These are phyloP conservation scores for Drosophila mojavensis DNA, from an alignment of 1,140 invertebrate species.

Conservation along the genomic window DNA sequence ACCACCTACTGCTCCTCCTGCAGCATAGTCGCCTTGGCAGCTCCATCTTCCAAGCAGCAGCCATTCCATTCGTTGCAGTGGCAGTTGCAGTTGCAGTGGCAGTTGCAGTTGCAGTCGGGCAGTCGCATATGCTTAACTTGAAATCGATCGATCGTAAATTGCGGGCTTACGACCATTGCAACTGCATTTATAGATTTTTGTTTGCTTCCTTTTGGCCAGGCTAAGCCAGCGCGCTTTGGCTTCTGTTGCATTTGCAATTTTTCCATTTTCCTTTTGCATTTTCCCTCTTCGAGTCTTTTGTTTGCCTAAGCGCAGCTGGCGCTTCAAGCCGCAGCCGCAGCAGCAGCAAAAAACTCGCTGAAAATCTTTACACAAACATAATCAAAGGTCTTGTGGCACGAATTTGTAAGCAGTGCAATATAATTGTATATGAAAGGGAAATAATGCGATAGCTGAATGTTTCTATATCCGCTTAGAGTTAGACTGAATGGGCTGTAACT, in stretches of 20 bases:
- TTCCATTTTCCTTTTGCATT: not conserved
- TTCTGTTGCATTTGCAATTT: constrained; percentile 16
- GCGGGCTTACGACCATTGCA: constrained; percentile 50
- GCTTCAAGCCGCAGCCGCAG: not conserved
- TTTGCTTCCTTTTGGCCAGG: constrained; percentile 1
- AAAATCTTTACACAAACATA: constrained; percentile 3
- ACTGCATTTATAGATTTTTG: constrained; percentile 63
- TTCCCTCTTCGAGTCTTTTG: constrained; percentile 18
- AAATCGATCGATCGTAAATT: constrained; percentile 78
- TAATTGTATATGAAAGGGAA: not conserved
- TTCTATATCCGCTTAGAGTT: no score
- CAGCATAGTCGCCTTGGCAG: not conserved
- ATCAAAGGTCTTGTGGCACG: not conserved
- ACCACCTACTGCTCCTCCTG: not conserved
- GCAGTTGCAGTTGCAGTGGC: constrained; percentile 19
- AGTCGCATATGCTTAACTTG: constrained; percentile 68
- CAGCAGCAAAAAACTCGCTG: constrained; percentile 12
- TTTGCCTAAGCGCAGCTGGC: constrained; percentile 36
- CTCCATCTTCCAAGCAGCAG: constrained; percentile 19
- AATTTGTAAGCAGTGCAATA: not conserved
- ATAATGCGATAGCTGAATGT: no score
- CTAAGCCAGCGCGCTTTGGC: constrained; percentile 12
- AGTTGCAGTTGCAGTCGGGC: constrained; percentile 17
- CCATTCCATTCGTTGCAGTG: constrained; percentile 24
- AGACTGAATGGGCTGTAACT: no score